phyloP scores from a whole-genome alignment of 2,113 vertebrate genomes.

The Rousettus leschenaultii region DNA sequence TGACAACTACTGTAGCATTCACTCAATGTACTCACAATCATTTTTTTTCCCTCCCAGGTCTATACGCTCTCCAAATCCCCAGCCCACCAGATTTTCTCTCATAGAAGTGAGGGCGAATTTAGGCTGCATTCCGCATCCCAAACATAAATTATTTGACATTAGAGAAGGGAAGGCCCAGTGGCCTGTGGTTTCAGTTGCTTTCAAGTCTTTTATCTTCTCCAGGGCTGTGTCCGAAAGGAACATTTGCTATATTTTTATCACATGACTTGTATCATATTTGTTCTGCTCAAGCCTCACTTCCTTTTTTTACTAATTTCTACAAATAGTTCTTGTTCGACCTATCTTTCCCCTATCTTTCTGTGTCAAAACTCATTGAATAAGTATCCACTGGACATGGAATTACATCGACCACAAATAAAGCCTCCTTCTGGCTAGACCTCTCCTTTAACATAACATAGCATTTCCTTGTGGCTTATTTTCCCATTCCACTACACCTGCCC shows the following conservation, averaged over 20 bases:
- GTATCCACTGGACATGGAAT: background rate
- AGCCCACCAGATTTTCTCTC: background rate
- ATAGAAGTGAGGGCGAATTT: background rate
- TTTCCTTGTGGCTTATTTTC: background rate
- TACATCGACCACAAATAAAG: background rate
- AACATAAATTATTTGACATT: background rate
- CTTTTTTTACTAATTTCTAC: background rate
- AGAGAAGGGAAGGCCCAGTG: background rate
- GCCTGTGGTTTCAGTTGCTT: background rate
- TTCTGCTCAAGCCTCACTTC: background rate
- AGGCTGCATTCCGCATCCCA: background rate
- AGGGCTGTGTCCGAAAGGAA: background rate
- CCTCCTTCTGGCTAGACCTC: background rate
- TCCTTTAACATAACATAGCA: background rate
- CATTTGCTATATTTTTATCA: background rate
- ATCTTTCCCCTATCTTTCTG: background rate
- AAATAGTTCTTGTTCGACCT: background rate
- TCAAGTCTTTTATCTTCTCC: background rate
- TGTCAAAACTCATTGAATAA: background rate
- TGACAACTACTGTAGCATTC: background rate
- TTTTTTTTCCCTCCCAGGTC: background rate
- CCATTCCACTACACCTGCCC: background rate
- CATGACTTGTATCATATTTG: background rate
- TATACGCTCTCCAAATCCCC: background rate
- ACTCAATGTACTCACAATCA: background rate